phyloP scores from a whole-genome alignment of 1,140 invertebrate species.

The Gonatopus flavifemur region DNA sequence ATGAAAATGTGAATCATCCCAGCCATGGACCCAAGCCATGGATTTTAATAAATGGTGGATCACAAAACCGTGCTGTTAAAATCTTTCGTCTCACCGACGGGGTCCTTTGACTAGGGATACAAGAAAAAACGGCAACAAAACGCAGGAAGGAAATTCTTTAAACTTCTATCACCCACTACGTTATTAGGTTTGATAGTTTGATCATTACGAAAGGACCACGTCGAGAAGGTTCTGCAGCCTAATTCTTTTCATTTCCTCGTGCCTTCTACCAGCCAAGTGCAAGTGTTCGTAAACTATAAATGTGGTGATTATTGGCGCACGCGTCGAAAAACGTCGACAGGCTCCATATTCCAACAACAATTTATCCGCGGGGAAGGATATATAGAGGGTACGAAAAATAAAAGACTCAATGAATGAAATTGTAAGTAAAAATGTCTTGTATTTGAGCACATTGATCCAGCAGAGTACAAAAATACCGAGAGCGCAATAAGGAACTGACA shows the following conservation, averaged over 20 bases:
- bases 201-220: constrained; percentile 26
- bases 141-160: too few species aligned
- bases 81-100: constrained; percentile 25
- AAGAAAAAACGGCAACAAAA: background rate
- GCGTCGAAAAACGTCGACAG: constrained; percentile 28
- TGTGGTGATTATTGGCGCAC: constrained; percentile 19
- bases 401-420: constrained; percentile 25
- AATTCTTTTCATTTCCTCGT: too few species aligned
- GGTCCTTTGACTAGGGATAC: constrained; percentile 20
- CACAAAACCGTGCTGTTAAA: constrained; percentile 34
- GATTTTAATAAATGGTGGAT: constrained; percentile 54
- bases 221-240: constrained; percentile 28
- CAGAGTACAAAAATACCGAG: constrained; percentile 32
- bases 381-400: constrained; percentile 18
- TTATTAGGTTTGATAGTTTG: too few species aligned
- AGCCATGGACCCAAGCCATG: constrained; percentile 54
- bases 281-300: constrained; percentile 32
- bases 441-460: constrained; percentile 18
- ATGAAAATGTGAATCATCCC: constrained; percentile 37
- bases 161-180: too few species aligned
- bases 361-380: background rate
- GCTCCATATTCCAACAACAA: constrained; percentile 18
- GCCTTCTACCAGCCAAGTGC: constrained; percentile 47
- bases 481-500: constrained; percentile 3
- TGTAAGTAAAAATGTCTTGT: constrained; percentile 31